These are phyloP conservation scores for Epinephelus malabaricus DNA, from an alignment of 2,797 vertebrate species.

Conservation along the genomic window DNA sequence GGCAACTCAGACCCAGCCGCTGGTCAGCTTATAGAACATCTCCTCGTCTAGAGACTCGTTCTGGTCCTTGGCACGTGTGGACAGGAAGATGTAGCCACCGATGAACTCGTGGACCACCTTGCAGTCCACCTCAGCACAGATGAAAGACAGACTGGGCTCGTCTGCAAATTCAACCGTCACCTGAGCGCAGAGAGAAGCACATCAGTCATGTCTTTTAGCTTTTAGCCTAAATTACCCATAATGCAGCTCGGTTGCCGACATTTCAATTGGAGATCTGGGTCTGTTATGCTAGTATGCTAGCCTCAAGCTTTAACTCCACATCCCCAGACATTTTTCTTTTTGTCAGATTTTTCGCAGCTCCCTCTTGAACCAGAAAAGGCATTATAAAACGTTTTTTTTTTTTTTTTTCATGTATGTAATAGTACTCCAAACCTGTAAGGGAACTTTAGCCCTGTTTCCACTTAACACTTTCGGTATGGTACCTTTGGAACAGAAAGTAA, in stretches of 20 bases:
- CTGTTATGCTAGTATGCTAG: background rate
- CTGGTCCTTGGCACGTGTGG: conserved; percentile 97
- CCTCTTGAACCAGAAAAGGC: too few species aligned
- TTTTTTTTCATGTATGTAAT: too few species aligned
- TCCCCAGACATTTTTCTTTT: too few species aligned
- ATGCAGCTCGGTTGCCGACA: background rate
- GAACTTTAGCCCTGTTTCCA: too few species aligned
- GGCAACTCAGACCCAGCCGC: conserved; percentile 94
- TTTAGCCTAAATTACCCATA: background rate
- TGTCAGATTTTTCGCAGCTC: too few species aligned
- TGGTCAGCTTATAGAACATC: conserved; percentile 99
- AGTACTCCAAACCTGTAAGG: too few species aligned
- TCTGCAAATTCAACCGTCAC: conserved; percentile 98
- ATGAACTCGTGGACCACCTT: conserved; percentile 99
- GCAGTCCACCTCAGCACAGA: conserved; percentile 97
- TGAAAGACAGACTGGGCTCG: conserved; percentile 94
- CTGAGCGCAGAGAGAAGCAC: conserved; percentile 70
- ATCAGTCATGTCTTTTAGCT: background rate
- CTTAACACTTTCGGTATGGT: too few species aligned
- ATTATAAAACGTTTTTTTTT: too few species aligned
- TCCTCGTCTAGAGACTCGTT: conserved; percentile 99
- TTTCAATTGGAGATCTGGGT: background rate
- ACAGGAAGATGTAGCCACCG: conserved; percentile 98
- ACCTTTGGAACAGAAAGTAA: too few species aligned
- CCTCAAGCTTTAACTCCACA: too few species aligned